Evolutionary conservation across 2,888 invertebrate genomes (phyloP).

Genomic region (Eilema griseolum): DNA sequence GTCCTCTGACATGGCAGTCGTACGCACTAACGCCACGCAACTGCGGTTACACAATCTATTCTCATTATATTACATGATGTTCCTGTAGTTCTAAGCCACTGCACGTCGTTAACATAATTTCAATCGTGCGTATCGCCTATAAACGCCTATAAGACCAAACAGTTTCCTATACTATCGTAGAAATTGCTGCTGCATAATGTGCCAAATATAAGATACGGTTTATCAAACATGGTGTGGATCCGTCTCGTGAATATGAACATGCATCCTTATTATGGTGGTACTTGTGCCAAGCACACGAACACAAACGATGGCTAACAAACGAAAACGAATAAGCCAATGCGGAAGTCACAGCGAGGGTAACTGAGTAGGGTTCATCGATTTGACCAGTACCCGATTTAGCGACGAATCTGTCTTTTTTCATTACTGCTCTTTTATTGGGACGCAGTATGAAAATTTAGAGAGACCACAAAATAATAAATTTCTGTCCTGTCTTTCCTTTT

Average conservation of each 20-base stretch:
- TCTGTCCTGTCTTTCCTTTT: not conserved
- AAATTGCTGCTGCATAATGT: not conserved
- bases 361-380: not conserved
- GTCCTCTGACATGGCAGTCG: not conserved
- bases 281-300: not conserved
- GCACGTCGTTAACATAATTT: slow-evolving; percentile 21
- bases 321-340: not conserved
- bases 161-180: not conserved
- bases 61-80: slow-evolving; percentile 30
- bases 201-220: not conserved
- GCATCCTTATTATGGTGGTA: not conserved
- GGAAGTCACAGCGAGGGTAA: not conserved
- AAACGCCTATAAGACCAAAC: slow-evolving; percentile 2
- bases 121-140: slow-evolving; percentile 37
- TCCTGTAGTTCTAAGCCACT: slow-evolving; percentile 34
- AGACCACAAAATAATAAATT: not conserved
- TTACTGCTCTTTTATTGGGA: too few relatives aligned
- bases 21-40: not conserved
- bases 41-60: not conserved
- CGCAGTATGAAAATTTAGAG: not conserved
- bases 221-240: not conserved
- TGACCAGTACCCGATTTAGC: not conserved
- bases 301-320: not conserved
- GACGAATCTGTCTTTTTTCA: not conserved
- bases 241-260: not conserved